Percentiles rank a stretch among this genome's conserved stretches.
Conservation (phyloP, 2,797 vertebrate genomes). For the Triplophysa yarkandensis region DNA sequence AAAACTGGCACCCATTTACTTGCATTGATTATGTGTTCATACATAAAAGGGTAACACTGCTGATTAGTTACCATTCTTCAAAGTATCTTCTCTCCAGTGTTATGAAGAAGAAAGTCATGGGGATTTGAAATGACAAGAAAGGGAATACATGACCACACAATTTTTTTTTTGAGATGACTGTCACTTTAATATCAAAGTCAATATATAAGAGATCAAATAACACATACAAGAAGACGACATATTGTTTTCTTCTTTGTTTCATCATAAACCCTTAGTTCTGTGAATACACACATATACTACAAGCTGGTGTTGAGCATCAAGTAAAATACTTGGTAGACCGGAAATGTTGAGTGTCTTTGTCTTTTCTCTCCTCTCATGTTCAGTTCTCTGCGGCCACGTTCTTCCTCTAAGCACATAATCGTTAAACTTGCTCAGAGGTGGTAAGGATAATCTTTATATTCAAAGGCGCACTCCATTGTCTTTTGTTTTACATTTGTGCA, state of each 20-base stretch:
- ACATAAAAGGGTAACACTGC: too few relatives aligned
- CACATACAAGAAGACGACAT: too few relatives aligned
- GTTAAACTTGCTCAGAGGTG: slow-evolving; percentile 90
- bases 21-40: too few relatives aligned
- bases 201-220: too few relatives aligned
- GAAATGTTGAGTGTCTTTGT: slow-evolving; percentile 68
- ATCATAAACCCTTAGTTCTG: neutral
- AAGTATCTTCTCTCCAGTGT: too few relatives aligned
- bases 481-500: slow-evolving; percentile 50
- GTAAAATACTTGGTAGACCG: neutral
- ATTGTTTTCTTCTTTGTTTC: neutral
- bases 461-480: slow-evolving; percentile 45
- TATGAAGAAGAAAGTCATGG: too few relatives aligned
- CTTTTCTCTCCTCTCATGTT: slow-evolving; percentile 81
- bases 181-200: neutral
- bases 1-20: too few relatives aligned
- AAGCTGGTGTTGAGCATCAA: slow-evolving; percentile 12
- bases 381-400: slow-evolving; percentile 86
- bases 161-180: too few relatives aligned
- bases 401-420: slow-evolving; percentile 89
- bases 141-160: too few relatives aligned
- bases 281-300: neutral
- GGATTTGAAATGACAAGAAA: too few relatives aligned
- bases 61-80: too few relatives aligned
- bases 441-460: slow-evolving; percentile 80